These are phyloP conservation scores for Mesorhabditis sp. DNA, from an alignment of 2,888 invertebrate species.

Conservation along the genomic window DNA sequence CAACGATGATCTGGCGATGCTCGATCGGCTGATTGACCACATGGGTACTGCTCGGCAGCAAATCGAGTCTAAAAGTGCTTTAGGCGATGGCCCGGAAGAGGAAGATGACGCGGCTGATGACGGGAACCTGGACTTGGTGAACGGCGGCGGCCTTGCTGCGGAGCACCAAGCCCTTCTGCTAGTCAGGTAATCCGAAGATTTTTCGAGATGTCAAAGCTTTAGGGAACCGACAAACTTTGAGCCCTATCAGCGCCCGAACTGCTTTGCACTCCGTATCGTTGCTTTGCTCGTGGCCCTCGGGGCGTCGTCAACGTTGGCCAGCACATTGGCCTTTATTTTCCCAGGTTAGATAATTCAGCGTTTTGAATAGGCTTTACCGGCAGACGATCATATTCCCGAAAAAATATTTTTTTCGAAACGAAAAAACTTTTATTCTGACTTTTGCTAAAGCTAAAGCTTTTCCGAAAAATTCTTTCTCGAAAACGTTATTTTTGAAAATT, in stretches of 20 bases:
- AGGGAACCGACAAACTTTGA: slow-evolving; percentile 63
- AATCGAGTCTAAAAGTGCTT: not conserved
- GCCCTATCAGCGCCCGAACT: slow-evolving; percentile 80
- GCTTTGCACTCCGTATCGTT: slow-evolving; percentile 69
- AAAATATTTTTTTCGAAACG: too few species aligned
- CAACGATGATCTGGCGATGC: too few species aligned
- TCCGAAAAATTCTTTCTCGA: too few species aligned
- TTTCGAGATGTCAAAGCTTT: not conserved
- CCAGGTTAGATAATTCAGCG: slow-evolving; percentile 65
- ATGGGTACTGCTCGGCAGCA: not conserved
- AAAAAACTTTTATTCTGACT: too few species aligned
- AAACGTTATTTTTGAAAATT: too few species aligned
- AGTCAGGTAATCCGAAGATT: slow-evolving; percentile 2
- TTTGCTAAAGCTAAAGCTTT: too few species aligned
- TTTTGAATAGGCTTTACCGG: too few species aligned
- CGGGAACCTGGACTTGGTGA: slow-evolving; percentile 7
- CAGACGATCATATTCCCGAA: not conserved
- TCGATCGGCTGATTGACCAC: slow-evolving; percentile 6
- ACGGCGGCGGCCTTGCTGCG: slow-evolving; percentile 36
- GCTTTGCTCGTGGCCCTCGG: slow-evolving; percentile 75
- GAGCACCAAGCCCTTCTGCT: slow-evolving; percentile 28
- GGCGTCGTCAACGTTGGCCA: slow-evolving; percentile 77
- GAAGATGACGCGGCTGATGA: not conserved
- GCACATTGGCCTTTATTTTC: slow-evolving; percentile 78
- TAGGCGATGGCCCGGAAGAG: too few species aligned